Conservation (phyloP, 2,113 vertebrate species). For the Bothrops jararaca region DNA sequence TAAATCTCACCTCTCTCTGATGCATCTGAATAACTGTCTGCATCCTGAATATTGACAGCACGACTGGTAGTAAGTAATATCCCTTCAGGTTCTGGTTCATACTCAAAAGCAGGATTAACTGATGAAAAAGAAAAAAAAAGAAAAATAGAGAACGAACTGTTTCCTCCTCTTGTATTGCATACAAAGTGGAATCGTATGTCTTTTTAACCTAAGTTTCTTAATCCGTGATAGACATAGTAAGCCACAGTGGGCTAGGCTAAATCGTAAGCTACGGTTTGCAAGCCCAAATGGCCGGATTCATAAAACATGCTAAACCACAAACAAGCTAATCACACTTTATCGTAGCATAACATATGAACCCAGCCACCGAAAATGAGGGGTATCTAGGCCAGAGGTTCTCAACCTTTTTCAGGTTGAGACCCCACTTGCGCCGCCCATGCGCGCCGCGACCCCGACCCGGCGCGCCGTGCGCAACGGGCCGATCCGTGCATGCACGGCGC, state of each 20-base stretch:
- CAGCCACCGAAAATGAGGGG: too few relatives aligned
- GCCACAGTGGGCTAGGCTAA: background rate
- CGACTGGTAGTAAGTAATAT: background rate
- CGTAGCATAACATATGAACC: too few relatives aligned
- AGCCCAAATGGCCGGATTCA: background rate
- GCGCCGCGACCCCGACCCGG: too few relatives aligned
- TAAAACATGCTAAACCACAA: too few relatives aligned
- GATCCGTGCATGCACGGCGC: too few relatives aligned
- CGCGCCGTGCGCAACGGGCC: too few relatives aligned
- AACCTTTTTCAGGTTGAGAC: too few relatives aligned
- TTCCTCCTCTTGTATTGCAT: background rate
- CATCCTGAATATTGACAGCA: background rate
- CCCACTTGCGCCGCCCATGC: too few relatives aligned
- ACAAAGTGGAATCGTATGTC: background rate
- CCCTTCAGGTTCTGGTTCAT: slow-evolving; percentile 32
- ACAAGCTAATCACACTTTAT: too few relatives aligned
- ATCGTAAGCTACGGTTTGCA: background rate
- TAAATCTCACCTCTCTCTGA: slow-evolving; percentile 61
- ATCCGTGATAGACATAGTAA: background rate
- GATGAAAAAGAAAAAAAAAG: slow-evolving; percentile 1
- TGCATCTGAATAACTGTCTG: background rate
- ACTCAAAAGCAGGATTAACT: slow-evolving; percentile 65
- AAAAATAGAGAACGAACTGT: background rate
- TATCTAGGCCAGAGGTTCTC: too few relatives aligned
- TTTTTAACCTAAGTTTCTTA: background rate